phyloP scores from a whole-genome alignment of 2,797 vertebrate genomes.

The Morus bassanus region DNA sequence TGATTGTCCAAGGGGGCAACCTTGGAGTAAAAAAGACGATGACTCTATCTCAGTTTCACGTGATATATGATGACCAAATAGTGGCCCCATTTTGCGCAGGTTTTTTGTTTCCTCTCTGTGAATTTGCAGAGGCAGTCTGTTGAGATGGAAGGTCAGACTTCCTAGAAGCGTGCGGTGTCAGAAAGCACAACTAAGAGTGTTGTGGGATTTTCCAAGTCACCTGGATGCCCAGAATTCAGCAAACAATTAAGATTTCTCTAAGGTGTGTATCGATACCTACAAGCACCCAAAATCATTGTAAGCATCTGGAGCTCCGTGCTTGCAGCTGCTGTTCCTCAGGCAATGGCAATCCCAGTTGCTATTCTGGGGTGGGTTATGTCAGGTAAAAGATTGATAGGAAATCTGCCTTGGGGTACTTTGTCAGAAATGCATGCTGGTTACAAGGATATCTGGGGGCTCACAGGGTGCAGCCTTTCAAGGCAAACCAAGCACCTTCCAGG shows the following conservation, averaged over 20 bases:
- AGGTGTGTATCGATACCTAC: rapidly evolving
- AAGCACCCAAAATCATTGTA: not conserved
- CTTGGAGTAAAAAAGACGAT: not conserved
- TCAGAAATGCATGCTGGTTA: not conserved
- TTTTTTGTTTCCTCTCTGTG: not conserved
- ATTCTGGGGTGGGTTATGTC: not conserved
- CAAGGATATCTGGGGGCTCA: not conserved
- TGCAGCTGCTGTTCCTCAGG: not conserved
- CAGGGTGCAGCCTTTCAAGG: not conserved
- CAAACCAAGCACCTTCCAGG: not conserved
- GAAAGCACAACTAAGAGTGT: not conserved
- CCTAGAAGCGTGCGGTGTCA: not conserved
- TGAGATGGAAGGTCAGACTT: not conserved
- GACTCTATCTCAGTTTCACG: not conserved
- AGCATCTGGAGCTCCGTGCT: not conserved
- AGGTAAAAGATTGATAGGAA: not conserved
- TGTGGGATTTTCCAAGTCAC: not conserved
- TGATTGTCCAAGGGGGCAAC: not conserved
- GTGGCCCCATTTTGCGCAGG: not conserved
- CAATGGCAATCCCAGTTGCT: not conserved
- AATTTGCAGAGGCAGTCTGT: not conserved
- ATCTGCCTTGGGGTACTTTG: not conserved
- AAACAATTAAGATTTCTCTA: not conserved
- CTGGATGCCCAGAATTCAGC: not conserved
- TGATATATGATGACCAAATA: not conserved